These are phyloP conservation scores for Pseudococcus viburni DNA, from an alignment of 2,888 invertebrate genomes.

Conservation along the genomic window DNA sequence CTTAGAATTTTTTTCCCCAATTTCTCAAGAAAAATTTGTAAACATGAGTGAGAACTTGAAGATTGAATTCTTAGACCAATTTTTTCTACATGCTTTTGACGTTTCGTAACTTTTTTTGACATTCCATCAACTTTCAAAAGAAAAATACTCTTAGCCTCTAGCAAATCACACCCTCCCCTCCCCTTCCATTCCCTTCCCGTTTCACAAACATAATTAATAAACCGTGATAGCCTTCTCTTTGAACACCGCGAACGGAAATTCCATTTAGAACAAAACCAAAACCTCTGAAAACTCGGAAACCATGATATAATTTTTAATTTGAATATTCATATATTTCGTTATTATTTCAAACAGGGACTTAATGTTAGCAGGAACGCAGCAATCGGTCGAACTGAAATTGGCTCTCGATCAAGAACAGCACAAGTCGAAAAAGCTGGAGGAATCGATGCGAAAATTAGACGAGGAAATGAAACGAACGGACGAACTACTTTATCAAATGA, in stretches of 20 bases:
- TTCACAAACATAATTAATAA: no score
- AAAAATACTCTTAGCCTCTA: neutral
- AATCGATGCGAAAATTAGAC: conserved; percentile 95
- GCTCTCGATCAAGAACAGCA: conserved; percentile 97
- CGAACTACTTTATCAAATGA: conserved; percentile 97
- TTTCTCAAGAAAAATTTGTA: no score
- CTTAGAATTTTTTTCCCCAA: no score
- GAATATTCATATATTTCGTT: conserved; percentile 26
- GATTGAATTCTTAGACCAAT: no score
- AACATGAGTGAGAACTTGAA: no score
- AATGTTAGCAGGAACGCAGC: conserved; percentile 96
- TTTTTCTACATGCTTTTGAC: no score
- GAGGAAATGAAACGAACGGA: conserved; percentile 97
- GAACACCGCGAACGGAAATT: neutral
- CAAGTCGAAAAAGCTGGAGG: conserved; percentile 95
- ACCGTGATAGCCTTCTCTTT: neutral
- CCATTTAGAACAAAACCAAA: neutral
- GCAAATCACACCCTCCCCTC: neutral
- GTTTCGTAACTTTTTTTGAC: no score
- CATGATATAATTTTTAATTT: neutral
- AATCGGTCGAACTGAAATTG: conserved; percentile 95
- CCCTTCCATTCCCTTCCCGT: neutral
- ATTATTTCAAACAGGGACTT: conserved; percentile 80
- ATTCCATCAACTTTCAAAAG: no score
- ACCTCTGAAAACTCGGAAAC: neutral